Base-by-base conservation (phyloP, 2,113 vertebrate species). In the Saguinus imperator region DNA sequence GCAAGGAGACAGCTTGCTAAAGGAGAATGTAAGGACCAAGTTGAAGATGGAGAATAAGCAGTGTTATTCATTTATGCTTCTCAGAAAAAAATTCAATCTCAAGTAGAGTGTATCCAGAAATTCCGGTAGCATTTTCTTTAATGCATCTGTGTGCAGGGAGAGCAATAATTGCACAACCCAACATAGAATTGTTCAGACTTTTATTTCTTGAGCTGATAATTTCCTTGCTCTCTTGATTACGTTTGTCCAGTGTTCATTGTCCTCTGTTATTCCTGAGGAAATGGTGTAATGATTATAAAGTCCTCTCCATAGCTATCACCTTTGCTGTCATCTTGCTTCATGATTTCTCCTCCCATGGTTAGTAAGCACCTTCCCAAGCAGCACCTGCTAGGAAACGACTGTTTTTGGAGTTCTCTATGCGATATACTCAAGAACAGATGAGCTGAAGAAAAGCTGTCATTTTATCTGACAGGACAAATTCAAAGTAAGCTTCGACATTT, bases 361-460 rank as follows among this genome's bases (percentile, higher is more conserved):
- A 98, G 87, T 98, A 96, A 98, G 96, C 92, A 0, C 94, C 96
- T 97, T 12, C 12, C 64, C 91, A 98, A 96, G 96, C 93, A 76
- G 1, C 91, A 94, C 57, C 98, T 98, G 98, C 97, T 97, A 97
- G 95, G 94, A 97, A 98, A 88, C 45, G 75, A 93, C 91, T 90
- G 86, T 94, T 98, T 96, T 96, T 95, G 89, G 93, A 96, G 77
- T 81, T 91, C 95, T 97, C 92, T 97, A 70, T 97, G 91, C 92
- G 93, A 97, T 93, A 94, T 76, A 35, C 16, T 17, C 27, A 43
- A 23, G 89, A 97, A 97, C 94, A 98, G 94, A 81, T 84, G 86
- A 93, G 85, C 75, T 57, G 48, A 80, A 75, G 82, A 68, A 84
- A 92, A 35, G 79, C 12, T 86, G 80, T 86, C 52, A 64, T 97